Evolutionary conservation across 2,797 vertebrate genomes (phyloP), one percentile per base, ranked within the genome.

Genomic region (Delichon dasypus): DNA sequence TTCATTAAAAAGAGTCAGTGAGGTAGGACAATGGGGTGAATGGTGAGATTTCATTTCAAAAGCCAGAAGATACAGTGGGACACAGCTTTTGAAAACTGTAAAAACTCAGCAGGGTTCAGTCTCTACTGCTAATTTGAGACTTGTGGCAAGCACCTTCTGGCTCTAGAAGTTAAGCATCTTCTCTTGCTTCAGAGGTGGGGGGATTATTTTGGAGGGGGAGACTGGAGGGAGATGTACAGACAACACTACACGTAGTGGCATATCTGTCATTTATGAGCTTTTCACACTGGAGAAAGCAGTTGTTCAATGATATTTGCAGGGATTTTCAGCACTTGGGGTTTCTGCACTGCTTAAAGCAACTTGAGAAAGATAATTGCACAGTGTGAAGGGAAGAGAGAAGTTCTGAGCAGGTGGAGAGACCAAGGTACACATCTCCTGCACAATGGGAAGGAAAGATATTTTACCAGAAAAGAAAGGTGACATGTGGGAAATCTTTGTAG

Each of bases 331-430:
- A 83, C 48, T 89, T 89, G 30, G 30, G 45, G 8, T 47, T 89
- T 42, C 73, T 92, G 34, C 61, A 62, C 45, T 88, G 50, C 50
- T 91, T 93, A 74, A 91, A 88, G 65, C 44, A 89, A 32, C n/a
- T 93, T 95, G 65, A 80, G 76, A 81, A 88, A 85, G 47, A 72
- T 91, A 88, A 94, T 74, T 85, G 76, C 75, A 65, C 61, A 80
- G 79, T 72, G 38, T 89, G 76, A 94, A 89, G 36, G 34, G 85
- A 90, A 92, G 60, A 44, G 85, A 81, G 45, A 71, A 27, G 15
- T 66, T 92, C 75, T 60, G 72, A 93, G 57, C n/a, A 70, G 45
- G 40, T 5, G 2, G 76, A 64, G 50, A 89, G 25, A 91, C 76
- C 57, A 88, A 91, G 94, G 50, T 47, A 88, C 57, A 50, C 10